Percentiles rank a stretch among this genome's conserved stretches.
Evolutionary conservation across 2,888 invertebrate species (phyloP).

Genomic region (Drosophila anceps): DNA sequence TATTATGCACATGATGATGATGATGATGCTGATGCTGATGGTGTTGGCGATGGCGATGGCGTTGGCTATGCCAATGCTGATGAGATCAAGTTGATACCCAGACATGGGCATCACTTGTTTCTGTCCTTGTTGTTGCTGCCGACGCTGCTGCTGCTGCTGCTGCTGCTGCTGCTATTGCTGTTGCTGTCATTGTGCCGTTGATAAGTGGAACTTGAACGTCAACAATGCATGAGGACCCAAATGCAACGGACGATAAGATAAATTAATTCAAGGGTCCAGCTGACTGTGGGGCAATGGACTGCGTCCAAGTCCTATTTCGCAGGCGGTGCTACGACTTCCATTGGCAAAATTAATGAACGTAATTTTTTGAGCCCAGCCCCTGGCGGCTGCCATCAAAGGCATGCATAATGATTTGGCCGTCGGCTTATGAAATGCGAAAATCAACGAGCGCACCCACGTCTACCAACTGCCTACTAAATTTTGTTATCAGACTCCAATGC

Average conservation of each 20-base stretch:
- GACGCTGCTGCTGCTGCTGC: slow-evolving; percentile 25
- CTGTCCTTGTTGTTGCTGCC: slow-evolving; percentile 15
- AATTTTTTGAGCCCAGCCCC: slow-evolving; percentile 44
- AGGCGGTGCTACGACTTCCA: slow-evolving; percentile 5
- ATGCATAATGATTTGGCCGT: slow-evolving; percentile 69
- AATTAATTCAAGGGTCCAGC: slow-evolving; percentile 72
- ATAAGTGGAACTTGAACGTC: slow-evolving; percentile 76
- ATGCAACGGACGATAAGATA: slow-evolving; percentile 70
- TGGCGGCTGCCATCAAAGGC: slow-evolving; percentile 53
- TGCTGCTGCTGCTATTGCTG: slow-evolving; percentile 23
- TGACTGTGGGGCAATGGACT: slow-evolving; percentile 8
- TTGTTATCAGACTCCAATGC: slow-evolving; percentile 39
- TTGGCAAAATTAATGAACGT: slow-evolving; percentile 60
- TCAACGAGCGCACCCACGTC: slow-evolving; percentile 29
- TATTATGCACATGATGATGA: slow-evolving; percentile 16
- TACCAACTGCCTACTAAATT: slow-evolving; percentile 40
- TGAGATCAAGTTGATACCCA: slow-evolving; percentile 44
- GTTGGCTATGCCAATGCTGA: slow-evolving; percentile 23
- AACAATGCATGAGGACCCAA: slow-evolving; percentile 69
- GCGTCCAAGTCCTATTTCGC: not conserved
- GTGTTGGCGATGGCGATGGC: slow-evolving; percentile 11
- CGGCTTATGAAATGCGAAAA: slow-evolving; percentile 69
- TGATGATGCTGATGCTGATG: not conserved
- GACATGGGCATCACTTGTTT: slow-evolving; percentile 8
- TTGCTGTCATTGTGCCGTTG: slow-evolving; percentile 38